These are phyloP conservation scores for Osmerus mordax DNA, from an alignment of 2,113 vertebrate species.

Conservation along the genomic window DNA sequence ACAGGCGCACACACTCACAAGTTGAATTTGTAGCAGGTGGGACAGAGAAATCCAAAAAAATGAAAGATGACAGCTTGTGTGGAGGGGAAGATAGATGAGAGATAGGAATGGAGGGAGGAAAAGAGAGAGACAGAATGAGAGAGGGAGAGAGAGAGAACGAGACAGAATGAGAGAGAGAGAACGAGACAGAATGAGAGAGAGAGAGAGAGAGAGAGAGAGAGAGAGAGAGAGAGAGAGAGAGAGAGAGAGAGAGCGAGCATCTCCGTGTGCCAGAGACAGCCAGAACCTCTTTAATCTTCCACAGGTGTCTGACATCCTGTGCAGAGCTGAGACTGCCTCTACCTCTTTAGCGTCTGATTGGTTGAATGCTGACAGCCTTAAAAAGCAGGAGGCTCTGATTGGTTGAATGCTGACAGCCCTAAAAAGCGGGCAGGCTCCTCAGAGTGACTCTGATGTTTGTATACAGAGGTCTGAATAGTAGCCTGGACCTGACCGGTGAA, in stretches of 20 bases:
- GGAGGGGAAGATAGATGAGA: conserved; percentile 41
- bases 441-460: not conserved
- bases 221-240: not conserved
- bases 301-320: conserved; percentile 54
- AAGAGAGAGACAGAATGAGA: conserved; percentile 24
- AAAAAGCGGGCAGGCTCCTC: no score
- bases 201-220: conserved; percentile 10
- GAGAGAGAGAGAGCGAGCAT: not conserved
- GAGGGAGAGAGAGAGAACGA: conserved; percentile 25
- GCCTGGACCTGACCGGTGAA: no score
- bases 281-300: conserved; percentile 47
- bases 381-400: no score
- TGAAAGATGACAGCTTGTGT: not conserved
- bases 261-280: conserved; percentile 45
- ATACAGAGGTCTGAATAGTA: not conserved
- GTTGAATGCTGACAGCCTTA: no score
- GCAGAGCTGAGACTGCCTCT: conserved; percentile 30
- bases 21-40: not conserved
- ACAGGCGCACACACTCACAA: not conserved
- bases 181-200: conserved; percentile 25
- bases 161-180: conserved; percentile 20
- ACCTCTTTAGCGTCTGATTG: conserved; percentile 2
- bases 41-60: conserved; percentile 22
- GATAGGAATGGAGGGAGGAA: conserved; percentile 5
- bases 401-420: no score